Evolutionary conservation across 1,140 invertebrate species (phyloP).

Genomic region (Nomia melanderi): DNA sequence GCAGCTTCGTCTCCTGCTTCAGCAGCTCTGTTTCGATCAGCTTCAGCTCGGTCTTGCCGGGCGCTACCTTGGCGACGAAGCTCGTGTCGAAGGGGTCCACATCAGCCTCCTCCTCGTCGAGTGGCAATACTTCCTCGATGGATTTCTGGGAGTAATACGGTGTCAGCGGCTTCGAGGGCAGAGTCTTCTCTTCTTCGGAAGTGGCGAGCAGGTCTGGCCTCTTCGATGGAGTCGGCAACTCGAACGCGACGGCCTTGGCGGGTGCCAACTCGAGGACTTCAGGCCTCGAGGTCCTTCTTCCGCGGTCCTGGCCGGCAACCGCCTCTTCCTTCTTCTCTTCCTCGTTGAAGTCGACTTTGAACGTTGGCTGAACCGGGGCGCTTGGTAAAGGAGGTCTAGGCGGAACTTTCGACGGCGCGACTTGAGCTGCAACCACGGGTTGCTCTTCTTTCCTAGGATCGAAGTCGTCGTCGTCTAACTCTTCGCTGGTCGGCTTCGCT

Average conservation of each 20-base stretch:
- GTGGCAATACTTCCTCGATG: constrained; percentile 75
- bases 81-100: constrained; percentile 93
- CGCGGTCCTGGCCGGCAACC: constrained; percentile 24
- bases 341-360: constrained; percentile 68
- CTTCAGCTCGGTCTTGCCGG: constrained; percentile 88
- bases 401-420: constrained; percentile 20
- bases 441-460: constrained; percentile 84
- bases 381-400: constrained; percentile 44
- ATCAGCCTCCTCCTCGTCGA: constrained; percentile 77
- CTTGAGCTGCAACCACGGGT: constrained; percentile 5
- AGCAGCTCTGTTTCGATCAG: constrained; percentile 87
- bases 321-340: constrained; percentile 76
- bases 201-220: constrained; percentile 83
- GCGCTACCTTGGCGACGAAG: constrained; percentile 85
- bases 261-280: constrained; percentile 80
- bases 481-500: constrained; percentile 40
- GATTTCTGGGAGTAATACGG: constrained; percentile 86
- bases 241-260: constrained; percentile 87
- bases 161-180: constrained; percentile 87
- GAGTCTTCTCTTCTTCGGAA: constrained; percentile 82
- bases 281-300: constrained; percentile 82
- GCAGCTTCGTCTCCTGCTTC: constrained; percentile 62
- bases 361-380: constrained; percentile 20
- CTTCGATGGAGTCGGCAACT: constrained; percentile 82
- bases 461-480: constrained; percentile 85